phyloP scores from a whole-genome alignment of 2,113 vertebrate genomes.

The Dasyurus viverrinus region DNA sequence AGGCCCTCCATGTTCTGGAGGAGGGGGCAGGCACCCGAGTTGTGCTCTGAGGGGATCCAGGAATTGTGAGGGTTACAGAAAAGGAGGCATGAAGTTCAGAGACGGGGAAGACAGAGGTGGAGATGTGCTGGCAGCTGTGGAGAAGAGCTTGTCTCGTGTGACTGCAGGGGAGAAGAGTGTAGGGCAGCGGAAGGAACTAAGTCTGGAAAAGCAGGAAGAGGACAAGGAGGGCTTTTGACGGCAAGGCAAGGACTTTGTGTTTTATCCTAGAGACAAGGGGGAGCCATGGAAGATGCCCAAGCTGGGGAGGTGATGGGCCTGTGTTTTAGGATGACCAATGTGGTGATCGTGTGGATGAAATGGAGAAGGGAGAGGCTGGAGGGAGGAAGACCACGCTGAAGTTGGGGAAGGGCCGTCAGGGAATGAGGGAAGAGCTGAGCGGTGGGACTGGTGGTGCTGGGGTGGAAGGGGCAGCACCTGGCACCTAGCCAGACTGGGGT shows the following conservation, averaged over 20 bases:
- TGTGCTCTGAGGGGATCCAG: background rate
- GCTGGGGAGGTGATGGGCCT: background rate
- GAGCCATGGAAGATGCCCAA: background rate
- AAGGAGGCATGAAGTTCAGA: background rate
- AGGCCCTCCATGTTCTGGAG: background rate
- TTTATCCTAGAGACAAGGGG: background rate
- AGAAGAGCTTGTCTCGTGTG: background rate
- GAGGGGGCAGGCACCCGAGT: background rate
- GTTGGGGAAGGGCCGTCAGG: background rate
- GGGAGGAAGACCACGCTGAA: background rate
- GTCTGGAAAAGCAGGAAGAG: background rate
- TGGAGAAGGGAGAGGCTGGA: background rate
- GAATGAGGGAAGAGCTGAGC: accelerated
- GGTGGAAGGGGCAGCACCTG: background rate
- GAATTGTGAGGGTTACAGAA: background rate
- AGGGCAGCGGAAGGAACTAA: background rate
- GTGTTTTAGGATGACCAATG: background rate
- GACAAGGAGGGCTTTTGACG: background rate
- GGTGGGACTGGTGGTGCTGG: background rate
- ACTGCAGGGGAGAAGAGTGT: background rate
- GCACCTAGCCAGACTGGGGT: background rate
- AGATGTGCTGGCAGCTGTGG: background rate
- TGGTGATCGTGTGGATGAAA: background rate
- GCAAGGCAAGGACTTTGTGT: background rate
- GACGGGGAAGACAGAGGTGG: background rate